Conservation (phyloP, 1,140 invertebrate genomes). For the Pseudomyrmex concolor region DNA sequence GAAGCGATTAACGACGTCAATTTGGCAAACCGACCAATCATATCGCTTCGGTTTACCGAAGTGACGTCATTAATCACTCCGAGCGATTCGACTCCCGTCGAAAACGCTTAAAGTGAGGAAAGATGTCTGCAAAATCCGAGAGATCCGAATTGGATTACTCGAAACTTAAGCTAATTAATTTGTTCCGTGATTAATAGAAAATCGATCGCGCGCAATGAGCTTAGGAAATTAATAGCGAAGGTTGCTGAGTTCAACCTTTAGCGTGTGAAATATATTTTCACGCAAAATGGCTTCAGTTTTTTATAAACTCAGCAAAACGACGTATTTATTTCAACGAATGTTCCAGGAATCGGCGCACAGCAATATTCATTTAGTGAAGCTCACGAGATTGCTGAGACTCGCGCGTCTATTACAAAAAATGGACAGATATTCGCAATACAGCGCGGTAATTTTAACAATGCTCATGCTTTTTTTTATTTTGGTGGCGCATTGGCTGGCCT, state of each 20-base stretch:
- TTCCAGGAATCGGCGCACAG: slow-evolving; percentile 88
- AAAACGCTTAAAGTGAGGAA: neutral
- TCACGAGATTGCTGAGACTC: slow-evolving; percentile 95
- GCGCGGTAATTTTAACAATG: slow-evolving; percentile 97
- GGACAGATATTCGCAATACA: slow-evolving; percentile 98
- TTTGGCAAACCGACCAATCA: no score
- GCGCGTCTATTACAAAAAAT: slow-evolving; percentile 98
- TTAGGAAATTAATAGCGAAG: no score
- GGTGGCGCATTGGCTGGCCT: slow-evolving; percentile 99
- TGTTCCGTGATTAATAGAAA: slow-evolving; percentile 11
- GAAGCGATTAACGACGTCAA: no score
- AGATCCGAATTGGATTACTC: neutral
- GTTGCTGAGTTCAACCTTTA: neutral
- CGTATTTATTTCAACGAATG: neutral
- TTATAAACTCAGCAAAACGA: neutral
- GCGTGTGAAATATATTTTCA: neutral
- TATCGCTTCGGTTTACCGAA: no score
- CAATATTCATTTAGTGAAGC: slow-evolving; percentile 97
- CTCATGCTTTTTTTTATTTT: slow-evolving; percentile 98
- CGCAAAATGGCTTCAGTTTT: no score
- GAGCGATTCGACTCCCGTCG: no score
- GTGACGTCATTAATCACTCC: no score
- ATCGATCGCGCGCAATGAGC: neutral
- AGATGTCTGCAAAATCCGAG: neutral
- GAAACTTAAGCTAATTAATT: slow-evolving; percentile 37